A percentile compares a stretch with the other conserved stretches of the same genome.
Conservation (phyloP, 2,797 vertebrate species). For the Enteromius afrohamiltoni region DNA sequence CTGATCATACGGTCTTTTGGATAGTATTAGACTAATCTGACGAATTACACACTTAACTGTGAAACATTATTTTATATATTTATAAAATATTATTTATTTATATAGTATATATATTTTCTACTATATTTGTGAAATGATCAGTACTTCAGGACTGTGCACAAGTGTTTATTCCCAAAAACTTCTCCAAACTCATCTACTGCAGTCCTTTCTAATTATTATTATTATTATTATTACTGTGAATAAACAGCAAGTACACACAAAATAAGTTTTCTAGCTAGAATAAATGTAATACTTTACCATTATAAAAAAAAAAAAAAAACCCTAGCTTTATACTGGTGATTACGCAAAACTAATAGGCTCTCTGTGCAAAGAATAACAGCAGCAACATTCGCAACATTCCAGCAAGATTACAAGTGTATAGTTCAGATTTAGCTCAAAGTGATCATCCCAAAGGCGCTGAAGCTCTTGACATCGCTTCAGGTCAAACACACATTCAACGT, state of each 20-base stretch:
- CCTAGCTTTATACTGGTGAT: background rate
- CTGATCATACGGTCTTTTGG: too few relatives aligned
- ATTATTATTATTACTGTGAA: background rate
- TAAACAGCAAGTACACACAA: background rate
- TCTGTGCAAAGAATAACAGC: background rate
- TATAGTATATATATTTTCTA: too few relatives aligned
- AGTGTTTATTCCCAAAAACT: background rate
- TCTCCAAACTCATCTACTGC: background rate
- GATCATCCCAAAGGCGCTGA: background rate
- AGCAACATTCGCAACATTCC: too few relatives aligned
- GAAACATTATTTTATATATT: too few relatives aligned
- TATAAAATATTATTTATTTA: too few relatives aligned
- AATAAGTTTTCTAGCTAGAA: background rate
- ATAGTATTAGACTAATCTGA: too few relatives aligned
- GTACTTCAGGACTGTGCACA: too few relatives aligned
- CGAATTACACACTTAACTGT: too few relatives aligned
- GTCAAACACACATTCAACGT: background rate
- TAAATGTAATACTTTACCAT: too few relatives aligned
- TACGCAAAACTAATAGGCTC: background rate
- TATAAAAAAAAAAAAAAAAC: too few relatives aligned
- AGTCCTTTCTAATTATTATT: background rate
- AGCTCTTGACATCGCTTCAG: slow-evolving; percentile 4
- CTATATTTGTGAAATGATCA: too few relatives aligned
- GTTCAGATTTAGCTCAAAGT: background rate
- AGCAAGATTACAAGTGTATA: background rate